Evolutionary conservation across 2,888 invertebrate genomes (phyloP), one percentile per base, ranked within the genome.

Genomic region (Polydrusus tereticollis): DNA sequence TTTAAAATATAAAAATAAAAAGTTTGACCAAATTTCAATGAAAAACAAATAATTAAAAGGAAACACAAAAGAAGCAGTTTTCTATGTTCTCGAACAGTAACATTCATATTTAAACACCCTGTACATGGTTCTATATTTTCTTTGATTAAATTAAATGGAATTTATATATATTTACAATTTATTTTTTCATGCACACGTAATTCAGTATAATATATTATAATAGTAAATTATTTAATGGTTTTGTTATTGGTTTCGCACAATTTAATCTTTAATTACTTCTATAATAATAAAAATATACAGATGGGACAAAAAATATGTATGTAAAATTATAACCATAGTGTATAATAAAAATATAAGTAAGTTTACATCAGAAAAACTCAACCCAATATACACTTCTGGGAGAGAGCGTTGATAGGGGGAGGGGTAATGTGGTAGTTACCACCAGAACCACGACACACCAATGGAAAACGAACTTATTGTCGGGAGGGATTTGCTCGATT

Each of bases 1-100:
- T 57, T 64, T 47, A 58, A 69, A 72, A 72, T 72, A 72, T 64
- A 72, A 72, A 72, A 72, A 72, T 72, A 72, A 72, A 72, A 72
- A 66, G 60, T 59, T 43, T 55, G 59, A 60, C 67, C 55, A 67
- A 43, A 43, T 38, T 60, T 59, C 16, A n/a, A 65, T 66, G 59
- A 33, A 29, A 72, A 66, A 66, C 33, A 67, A 55, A 47, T 41
- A 41, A 45, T 8, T 7, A 12, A 29, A 57, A 41, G 65, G 43
- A 55, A 63, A 69, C 63, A 69, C 70, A 62, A 72, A 72, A 63
- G 50, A 72, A 72, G 67, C 72, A 57, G n/a, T 33, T 66, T 58
- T 64, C 41, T 62, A 55, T 62, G 52, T 26, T 45, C 26, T 68
- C 33, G 66, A 71, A 60, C 66, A 67, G 58, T 58, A 72, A 70